Evolutionary conservation across 2,888 invertebrate species (phyloP).

Genomic region (Epirrhoe tristata): DNA sequence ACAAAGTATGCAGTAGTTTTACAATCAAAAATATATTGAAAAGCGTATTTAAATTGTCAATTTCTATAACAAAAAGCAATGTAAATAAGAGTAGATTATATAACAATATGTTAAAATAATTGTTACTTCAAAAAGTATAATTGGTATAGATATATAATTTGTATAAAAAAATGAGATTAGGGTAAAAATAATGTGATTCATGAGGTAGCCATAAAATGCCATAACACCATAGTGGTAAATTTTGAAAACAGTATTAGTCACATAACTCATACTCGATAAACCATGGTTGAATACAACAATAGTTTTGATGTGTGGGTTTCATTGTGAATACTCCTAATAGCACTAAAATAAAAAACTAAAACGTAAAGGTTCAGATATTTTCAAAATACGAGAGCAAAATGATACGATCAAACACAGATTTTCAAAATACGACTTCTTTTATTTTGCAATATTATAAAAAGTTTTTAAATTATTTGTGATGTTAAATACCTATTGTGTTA

Average conservation of each 20-base stretch:
- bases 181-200: slow-evolving; percentile 76
- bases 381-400: background rate
- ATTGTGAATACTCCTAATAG: too few species aligned
- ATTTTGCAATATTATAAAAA: background rate
- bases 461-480: background rate
- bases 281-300: slow-evolving; percentile 20
- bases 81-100: slow-evolving; percentile 81
- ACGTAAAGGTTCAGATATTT: background rate
- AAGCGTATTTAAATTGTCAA: slow-evolving; percentile 74
- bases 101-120: slow-evolving; percentile 70
- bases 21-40: slow-evolving; percentile 66
- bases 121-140: slow-evolving; percentile 58
- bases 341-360: background rate
- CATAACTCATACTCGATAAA: slow-evolving; percentile 35
- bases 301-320: background rate
- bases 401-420: background rate
- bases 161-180: slow-evolving; percentile 68
- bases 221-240: slow-evolving; percentile 63
- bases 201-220: slow-evolving; percentile 85
- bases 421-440: background rate
- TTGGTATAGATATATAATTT: slow-evolving; percentile 71
- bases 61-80: slow-evolving; percentile 74
- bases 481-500: slow-evolving; percentile 16
- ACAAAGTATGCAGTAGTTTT: slow-evolving; percentile 48
- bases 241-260: slow-evolving; percentile 67